phyloP scores from a whole-genome alignment of 2,888 invertebrate genomes.

The Ochropleura plecta region DNA sequence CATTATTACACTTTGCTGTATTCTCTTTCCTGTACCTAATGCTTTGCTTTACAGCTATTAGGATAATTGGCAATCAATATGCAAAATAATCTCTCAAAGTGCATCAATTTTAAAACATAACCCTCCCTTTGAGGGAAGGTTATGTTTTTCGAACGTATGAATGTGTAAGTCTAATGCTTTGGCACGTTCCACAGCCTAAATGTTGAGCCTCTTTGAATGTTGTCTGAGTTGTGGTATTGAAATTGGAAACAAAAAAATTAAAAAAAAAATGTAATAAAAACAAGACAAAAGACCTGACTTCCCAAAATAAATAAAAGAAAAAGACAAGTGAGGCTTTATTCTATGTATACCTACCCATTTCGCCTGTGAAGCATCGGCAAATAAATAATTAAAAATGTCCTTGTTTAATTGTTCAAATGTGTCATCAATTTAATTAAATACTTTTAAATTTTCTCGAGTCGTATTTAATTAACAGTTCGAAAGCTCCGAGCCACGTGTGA shows the following conservation, averaged over 20 bases:
- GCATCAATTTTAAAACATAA: too few species aligned
- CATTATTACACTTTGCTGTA: constrained; percentile 18
- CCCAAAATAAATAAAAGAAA: too few species aligned
- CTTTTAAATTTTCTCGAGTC: constrained; percentile 52
- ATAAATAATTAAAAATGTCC: background rate
- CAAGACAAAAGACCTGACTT: too few species aligned
- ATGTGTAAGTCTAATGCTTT: too few species aligned
- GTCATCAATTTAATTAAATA: constrained; percentile 40
- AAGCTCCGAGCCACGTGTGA: constrained; percentile 61
- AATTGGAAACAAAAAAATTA: too few species aligned
- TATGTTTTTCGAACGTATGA: too few species aligned
- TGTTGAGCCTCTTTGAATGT: too few species aligned
- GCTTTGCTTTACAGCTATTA: background rate
- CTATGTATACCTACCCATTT: background rate
- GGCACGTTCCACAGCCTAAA: too few species aligned
- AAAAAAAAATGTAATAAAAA: too few species aligned
- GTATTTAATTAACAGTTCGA: constrained; percentile 67
- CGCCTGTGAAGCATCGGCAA: background rate
- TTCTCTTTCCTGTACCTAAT: constrained; percentile 31
- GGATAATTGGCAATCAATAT: background rate
- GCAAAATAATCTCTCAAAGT: background rate
- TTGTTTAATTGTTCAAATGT: background rate
- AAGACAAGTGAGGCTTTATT: background rate
- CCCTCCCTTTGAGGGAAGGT: too few species aligned
- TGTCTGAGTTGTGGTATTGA: too few species aligned